Evolutionary conservation across 2,888 invertebrate genomes (phyloP).

Genomic region (Spodoptera littoralis): DNA sequence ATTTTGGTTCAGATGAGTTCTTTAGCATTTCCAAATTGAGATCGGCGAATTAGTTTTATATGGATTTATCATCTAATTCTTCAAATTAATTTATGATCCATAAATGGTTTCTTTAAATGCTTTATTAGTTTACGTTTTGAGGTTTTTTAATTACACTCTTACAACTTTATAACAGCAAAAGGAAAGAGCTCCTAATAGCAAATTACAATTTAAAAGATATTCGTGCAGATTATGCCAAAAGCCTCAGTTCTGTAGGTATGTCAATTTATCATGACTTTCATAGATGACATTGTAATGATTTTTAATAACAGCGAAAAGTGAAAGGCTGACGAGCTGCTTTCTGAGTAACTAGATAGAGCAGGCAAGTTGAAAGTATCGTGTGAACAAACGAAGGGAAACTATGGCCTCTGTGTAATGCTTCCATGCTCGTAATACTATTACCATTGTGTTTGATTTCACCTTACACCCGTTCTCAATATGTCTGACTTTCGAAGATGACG

Average conservation of each 20-base stretch:
- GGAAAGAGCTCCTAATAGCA: not conserved
- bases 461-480: conserved; percentile 39
- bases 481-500: conserved; percentile 46
- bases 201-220: not conserved
- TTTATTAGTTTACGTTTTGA: conserved; percentile 13
- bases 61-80: conserved; percentile 20
- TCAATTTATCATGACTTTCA: conserved; percentile 71
- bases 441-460: conserved; percentile 60
- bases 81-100: conserved; percentile 12
- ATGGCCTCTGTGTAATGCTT: conserved; percentile 60
- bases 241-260: conserved; percentile 40
- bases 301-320: conserved; percentile 84
- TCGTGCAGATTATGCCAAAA: conserved; percentile 17
- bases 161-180: not conserved
- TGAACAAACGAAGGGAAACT: conserved; percentile 79
- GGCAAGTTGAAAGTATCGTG: conserved; percentile 83
- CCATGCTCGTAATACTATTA: conserved; percentile 55
- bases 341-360: conserved; percentile 83
- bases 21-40: conserved; percentile 33
- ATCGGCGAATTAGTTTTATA: conserved; percentile 18
- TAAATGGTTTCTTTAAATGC: conserved; percentile 21
- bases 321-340: conserved; percentile 83
- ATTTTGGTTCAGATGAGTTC: conserved; percentile 34
- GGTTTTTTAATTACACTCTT: not conserved
- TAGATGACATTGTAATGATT: conserved; percentile 77